Percentiles rank a stretch among this genome's conserved stretches.
These are phyloP conservation scores for Vulpes lagopus DNA, from an alignment of 2,113 vertebrate genomes.

Conservation along the genomic window DNA sequence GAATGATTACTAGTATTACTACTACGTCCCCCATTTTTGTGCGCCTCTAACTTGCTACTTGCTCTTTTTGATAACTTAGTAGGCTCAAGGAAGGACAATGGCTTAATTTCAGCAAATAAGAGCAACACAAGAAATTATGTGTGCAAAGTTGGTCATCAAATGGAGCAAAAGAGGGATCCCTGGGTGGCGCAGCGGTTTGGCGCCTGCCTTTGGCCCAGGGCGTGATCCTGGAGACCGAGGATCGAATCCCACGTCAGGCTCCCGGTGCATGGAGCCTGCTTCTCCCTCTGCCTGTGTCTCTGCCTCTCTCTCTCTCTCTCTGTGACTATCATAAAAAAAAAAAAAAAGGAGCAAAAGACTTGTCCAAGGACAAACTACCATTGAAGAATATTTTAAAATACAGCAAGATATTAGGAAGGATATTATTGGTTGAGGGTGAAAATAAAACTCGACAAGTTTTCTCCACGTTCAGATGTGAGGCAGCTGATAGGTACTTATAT, in stretches of 20 bases:
- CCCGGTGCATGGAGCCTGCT: no score
- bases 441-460: slow-evolving; percentile 6
- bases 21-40: neutral
- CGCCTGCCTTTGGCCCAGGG: no score
- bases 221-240: no score
- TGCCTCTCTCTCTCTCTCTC: no score
- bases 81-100: neutral
- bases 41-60: neutral
- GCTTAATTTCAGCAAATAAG: neutral
- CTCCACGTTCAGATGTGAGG: neutral
- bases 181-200: no score
- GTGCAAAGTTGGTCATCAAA: neutral
- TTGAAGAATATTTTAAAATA: neutral
- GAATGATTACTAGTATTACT: neutral
- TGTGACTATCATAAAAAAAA: no score
- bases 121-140: neutral
- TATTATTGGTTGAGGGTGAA: neutral
- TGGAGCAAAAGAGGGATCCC: neutral
- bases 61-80: neutral
- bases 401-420: neutral
- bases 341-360: neutral
- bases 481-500: neutral
- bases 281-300: no score
- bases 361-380: neutral
- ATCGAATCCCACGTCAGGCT: no score